Conservation (phyloP, 2,797 vertebrate genomes). For the Epinephelus awoara region DNA sequence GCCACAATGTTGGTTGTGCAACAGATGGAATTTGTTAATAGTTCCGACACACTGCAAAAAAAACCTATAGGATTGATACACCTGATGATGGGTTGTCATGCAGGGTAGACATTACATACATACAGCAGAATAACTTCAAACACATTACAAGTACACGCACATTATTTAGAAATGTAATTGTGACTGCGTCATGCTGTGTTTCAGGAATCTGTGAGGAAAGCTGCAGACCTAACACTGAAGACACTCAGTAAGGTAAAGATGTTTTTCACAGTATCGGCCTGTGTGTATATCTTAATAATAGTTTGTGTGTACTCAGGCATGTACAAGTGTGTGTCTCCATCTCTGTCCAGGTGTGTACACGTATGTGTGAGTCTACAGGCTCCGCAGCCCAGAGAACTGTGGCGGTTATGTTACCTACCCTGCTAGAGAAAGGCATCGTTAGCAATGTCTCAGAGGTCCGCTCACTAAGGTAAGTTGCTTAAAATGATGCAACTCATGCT, state of each 20-base stretch:
- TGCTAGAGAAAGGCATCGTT: conserved; percentile 96
- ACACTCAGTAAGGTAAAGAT: conserved; percentile 96
- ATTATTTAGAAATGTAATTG: not conserved
- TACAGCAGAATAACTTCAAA: not conserved
- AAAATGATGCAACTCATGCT: not conserved
- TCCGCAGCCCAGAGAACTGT: conserved; percentile 91
- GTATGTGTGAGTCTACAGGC: conserved; percentile 95
- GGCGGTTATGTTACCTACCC: conserved; percentile 92
- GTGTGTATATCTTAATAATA: not conserved
- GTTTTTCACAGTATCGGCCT: too few relatives aligned
- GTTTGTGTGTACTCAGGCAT: not conserved
- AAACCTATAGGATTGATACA: not conserved
- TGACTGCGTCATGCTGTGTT: conserved; percentile 53
- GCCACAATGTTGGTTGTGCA: not conserved
- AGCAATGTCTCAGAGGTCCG: conserved; percentile 96
- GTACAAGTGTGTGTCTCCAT: conserved; percentile 8
- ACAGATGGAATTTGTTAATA: not conserved
- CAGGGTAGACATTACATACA: not conserved
- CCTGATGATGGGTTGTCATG: not conserved
- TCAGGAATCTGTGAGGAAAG: conserved; percentile 97
- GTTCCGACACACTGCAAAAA: not conserved
- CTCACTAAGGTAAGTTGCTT: conserved; percentile 90
- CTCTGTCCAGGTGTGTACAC: conserved; percentile 91
- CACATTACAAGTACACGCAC: not conserved
- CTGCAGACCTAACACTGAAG: conserved; percentile 95